Base-by-base conservation (phyloP, 2,113 vertebrate species). In the Smithornis capensis region DNA sequence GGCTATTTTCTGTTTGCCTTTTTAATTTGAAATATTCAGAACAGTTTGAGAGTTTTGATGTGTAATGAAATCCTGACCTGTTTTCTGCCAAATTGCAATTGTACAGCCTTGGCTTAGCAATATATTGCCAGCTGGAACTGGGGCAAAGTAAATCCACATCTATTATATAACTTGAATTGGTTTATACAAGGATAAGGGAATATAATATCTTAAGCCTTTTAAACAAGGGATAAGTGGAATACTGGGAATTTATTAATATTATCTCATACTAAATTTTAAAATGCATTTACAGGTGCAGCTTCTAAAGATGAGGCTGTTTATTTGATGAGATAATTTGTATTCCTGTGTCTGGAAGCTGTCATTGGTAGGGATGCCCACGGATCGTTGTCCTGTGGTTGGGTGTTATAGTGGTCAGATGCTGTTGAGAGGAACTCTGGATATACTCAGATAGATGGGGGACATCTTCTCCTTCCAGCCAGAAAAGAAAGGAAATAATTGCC, bases 111-210 rank as follows among this genome's bases (percentile, higher is more conserved):
- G 94, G 92, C 86, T 97, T 96, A 94, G 71, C 82, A 90, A 77
- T 68, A 14, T 27, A 86, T 85, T 83, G 82, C 94, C 86, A 87
- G 92, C 95, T 97, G 95, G 96, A 95, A 76, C 23, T 8, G 55
- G 75, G 94, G 87, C 92, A 94, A 55, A 94, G 96, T 92, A 97
- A 97, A 97, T 96, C 96, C 89, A 96, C 73, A 12, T 37, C 8
- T 44, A 63, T 97, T 97, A 97, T 71, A 50, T 97, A 97, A 97
- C 73, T 45, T 82, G 92, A 95, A 94, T 82, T 92, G 65, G 47
- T 90, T 96, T 95, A 84, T 89, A n/a, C 76, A 57, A 64, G 50
- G 75, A 90, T 92, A 95, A 89, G 47, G 50, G 86, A 62, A 63
- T 96, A 50, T 89, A 60, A 60, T 89, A 92, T 83, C 90, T 78